Evolutionary conservation across 2,888 invertebrate species (phyloP).

Genomic region (Anagyrus pseudococci): DNA sequence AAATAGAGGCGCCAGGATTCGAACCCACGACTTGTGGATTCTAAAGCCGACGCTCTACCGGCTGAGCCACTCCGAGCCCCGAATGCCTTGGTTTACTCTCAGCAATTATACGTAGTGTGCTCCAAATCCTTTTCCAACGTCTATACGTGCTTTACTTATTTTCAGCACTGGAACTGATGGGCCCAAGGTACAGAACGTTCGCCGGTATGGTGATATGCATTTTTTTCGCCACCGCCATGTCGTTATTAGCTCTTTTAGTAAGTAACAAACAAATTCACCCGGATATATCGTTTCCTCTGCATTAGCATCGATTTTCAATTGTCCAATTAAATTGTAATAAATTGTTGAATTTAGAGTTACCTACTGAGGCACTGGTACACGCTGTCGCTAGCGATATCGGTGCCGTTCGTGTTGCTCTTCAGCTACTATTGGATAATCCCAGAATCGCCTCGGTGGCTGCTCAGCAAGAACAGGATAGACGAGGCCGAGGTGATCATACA

Average conservation of each 20-base stretch:
- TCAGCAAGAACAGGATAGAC: slow-evolving; percentile 70
- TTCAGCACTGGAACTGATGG: slow-evolving; percentile 70
- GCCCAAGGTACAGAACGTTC: slow-evolving; percentile 68
- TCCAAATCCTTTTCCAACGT: no score
- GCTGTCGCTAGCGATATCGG: slow-evolving; percentile 69
- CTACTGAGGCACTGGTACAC: slow-evolving; percentile 69
- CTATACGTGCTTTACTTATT: neutral
- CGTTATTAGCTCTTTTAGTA: slow-evolving; percentile 68
- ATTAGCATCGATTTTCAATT: no score
- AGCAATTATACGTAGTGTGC: no score
- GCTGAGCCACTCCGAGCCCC: no score
- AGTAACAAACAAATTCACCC: slow-evolving; percentile 36
- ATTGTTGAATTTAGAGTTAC: slow-evolving; percentile 59
- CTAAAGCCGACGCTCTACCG: no score
- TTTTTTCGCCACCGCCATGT: slow-evolving; percentile 72
- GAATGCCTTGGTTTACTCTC: no score
- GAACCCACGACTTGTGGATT: no score
- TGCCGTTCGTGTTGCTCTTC: slow-evolving; percentile 69
- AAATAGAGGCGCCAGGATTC: no score
- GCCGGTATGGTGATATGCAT: slow-evolving; percentile 72
- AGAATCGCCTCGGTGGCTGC: slow-evolving; percentile 75
- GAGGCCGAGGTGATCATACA: slow-evolving; percentile 72
- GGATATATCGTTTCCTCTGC: neutral
- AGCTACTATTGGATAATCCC: slow-evolving; percentile 74
- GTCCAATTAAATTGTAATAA: no score